These are phyloP conservation scores for Diplogasteroides magnus DNA, from an alignment of 1,140 invertebrate species.

Conservation along the genomic window DNA sequence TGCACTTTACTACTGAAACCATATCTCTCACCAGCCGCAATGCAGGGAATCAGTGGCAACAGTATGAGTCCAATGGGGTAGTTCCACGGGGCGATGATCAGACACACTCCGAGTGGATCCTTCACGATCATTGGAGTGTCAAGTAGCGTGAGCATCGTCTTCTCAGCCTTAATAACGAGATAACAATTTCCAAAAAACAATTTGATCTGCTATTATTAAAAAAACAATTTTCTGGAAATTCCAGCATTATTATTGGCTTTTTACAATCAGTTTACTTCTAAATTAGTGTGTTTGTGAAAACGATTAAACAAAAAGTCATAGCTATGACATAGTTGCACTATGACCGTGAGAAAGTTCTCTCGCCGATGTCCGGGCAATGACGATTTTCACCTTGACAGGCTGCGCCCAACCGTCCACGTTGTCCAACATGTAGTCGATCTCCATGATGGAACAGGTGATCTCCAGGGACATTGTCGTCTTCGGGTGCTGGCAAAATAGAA, in stretches of 20 bases:
- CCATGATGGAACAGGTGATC: neutral
- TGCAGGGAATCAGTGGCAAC: conserved; percentile 70
- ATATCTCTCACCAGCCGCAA: conserved; percentile 75
- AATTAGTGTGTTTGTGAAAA: neutral
- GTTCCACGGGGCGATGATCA: conserved; percentile 91
- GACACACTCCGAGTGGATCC: conserved; percentile 68
- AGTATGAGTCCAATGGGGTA: conserved; percentile 82
- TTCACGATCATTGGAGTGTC: conserved; percentile 59
- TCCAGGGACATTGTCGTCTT: conserved; percentile 1
- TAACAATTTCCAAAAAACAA: conserved; percentile 1
- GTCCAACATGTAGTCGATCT: conserved; percentile 21
- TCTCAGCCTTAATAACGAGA: conserved; percentile 58
- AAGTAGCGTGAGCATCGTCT: conserved; percentile 58
- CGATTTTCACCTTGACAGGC: conserved; percentile 6
- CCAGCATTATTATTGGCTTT: neutral
- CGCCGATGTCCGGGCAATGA: too few relatives aligned
- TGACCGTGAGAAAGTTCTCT: neutral
- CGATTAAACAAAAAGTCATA: neutral
- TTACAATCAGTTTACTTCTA: neutral
- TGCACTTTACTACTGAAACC: too few relatives aligned
- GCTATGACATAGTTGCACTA: neutral
- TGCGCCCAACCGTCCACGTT: conserved; percentile 12
- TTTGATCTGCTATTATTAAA: neutral
- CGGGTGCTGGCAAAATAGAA: neutral
- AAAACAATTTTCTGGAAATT: neutral